phyloP scores from a whole-genome alignment of 2,113 vertebrate species.

The Redunca redunca region DNA sequence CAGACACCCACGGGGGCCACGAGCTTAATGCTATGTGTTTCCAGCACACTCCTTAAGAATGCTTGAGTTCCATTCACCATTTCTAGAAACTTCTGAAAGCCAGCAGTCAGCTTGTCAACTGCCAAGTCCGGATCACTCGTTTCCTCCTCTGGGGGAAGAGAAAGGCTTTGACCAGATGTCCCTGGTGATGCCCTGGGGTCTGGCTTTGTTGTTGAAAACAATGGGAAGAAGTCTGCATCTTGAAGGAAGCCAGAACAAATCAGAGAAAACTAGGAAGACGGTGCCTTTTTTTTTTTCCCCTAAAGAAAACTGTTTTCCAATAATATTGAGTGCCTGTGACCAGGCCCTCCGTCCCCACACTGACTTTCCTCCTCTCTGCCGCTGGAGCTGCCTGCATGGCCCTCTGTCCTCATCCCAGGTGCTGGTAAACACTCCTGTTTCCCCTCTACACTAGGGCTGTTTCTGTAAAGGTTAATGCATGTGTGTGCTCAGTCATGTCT shows the following conservation, averaged over 20 bases:
- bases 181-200: not conserved
- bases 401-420: fast-evolving
- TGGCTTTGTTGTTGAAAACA: not conserved
- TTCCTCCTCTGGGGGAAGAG: constrained; percentile 17
- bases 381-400: fast-evolving
- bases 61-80: constrained; percentile 74
- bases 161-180: not conserved
- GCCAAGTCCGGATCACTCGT: constrained; percentile 75
- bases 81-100: constrained; percentile 76
- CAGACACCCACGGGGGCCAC: constrained; percentile 79
- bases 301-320: not conserved
- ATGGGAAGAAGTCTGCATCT: not conserved
- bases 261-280: not conserved
- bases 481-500: not conserved
- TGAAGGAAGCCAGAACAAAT: not conserved
- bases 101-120: constrained; percentile 75
- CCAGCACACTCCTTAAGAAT: constrained; percentile 80
- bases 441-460: not conserved
- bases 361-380: no score
- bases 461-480: not conserved
- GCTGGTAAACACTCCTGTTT: fast-evolving
- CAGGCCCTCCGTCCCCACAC: fast-evolving
- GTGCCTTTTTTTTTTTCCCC: no score
- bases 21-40: constrained; percentile 83
- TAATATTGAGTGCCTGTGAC: not conserved